Evolutionary conservation across 1,140 invertebrate genomes (phyloP).

Genomic region (Saccostrea echinata): DNA sequence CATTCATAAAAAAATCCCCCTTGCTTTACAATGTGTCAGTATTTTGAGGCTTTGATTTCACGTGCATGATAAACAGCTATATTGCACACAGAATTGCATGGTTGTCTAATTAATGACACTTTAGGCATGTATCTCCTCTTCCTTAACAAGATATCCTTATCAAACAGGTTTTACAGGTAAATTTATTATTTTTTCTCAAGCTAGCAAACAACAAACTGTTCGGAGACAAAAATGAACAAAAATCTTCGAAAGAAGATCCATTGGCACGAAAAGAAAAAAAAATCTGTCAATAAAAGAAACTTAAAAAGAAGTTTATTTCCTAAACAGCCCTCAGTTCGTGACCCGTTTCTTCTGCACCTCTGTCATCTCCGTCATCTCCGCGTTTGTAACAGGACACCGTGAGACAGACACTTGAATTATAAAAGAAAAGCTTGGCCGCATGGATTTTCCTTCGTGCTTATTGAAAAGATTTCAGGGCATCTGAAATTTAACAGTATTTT

Average conservation of each 20-base stretch:
- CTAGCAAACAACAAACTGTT: not conserved
- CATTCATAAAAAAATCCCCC: too few species aligned
- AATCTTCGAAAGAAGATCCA: not conserved
- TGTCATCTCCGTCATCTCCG: not conserved
- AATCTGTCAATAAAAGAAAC: too few species aligned
- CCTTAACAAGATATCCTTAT: too few species aligned
- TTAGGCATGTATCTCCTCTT: too few species aligned
- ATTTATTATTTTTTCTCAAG: not conserved
- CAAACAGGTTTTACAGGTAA: conserved; percentile 59
- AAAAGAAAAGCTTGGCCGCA: not conserved
- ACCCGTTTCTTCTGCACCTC: not conserved
- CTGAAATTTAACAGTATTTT: conserved; percentile 36
- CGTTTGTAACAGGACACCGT: not conserved
- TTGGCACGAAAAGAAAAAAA: too few species aligned
- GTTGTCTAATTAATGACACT: too few species aligned
- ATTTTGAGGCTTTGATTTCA: too few species aligned
- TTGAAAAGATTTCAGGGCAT: conserved; percentile 22
- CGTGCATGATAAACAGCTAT: too few species aligned
- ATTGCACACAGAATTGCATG: too few species aligned
- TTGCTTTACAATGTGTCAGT: too few species aligned
- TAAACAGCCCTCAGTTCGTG: not conserved
- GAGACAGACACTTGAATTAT: not conserved
- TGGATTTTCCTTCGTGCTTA: not conserved
- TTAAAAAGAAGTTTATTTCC: not conserved
- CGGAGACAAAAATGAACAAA: not conserved